Base-by-base conservation (phyloP, 1,140 invertebrate genomes). In the Meloidogyne floridensis region DNA sequence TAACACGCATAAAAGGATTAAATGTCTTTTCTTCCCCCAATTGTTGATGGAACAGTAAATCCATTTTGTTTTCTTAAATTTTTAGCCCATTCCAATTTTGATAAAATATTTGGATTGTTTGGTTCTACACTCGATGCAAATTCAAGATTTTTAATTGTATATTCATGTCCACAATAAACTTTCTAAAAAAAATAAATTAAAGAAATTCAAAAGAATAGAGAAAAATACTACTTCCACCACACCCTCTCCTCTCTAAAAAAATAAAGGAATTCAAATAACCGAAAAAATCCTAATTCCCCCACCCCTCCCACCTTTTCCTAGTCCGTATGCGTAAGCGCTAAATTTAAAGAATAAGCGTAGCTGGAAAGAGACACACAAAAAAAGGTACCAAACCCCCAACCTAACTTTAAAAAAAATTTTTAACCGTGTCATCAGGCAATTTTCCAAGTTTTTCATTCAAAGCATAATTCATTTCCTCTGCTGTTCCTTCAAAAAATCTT, bases 141-240 rank as follows among this genome's bases (percentile, higher is more conserved):
- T 86, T 94, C 94, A 69, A 99, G 92, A 91, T 99, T 99, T 85
- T 93, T 93, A 9, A 94, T 90, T 0, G 96, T 95, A 89, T 99
- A 99, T 90, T 99, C 97, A 91, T 99, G 97, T 0, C 97, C 97
- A 91, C 96, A 98, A 91, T 94, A 99, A 0, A 99, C 95, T 91
- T 94, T 93, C 93, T 94, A 47, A 71, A 84, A 83, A 71, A 15
- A 56, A 80, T 0, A 77, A 53, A 72, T n/a, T 32, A 32, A 2
- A 32, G 2, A 32, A 32, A 32, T 32, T 32, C 32, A 32, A 32
- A 32, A 32, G 32, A 32, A 32, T 2, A 1, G 32, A 32, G 32
- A 32, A 32, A 32, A 32, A 32, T 47, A 47, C 20, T 20, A 20
- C 20, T 20, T 20, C 20, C 20, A 20, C 20, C 20, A 20, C 20